Evolutionary conservation across 2,113 vertebrate species (phyloP).

Genomic region (Chelonoidis abingdonii): DNA sequence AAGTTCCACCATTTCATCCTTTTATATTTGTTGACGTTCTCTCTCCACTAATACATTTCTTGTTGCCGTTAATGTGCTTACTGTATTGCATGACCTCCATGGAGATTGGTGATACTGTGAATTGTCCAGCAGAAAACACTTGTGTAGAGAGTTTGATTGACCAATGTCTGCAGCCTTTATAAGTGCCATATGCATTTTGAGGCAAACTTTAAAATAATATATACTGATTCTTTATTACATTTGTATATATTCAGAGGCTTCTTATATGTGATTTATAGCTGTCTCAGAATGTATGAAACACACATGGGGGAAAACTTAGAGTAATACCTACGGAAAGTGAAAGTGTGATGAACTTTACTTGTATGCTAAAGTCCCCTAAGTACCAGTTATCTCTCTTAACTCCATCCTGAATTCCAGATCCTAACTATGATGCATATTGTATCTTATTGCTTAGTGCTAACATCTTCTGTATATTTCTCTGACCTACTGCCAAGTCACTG

Average conservation of each 20-base stretch:
- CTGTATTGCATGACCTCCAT: neutral
- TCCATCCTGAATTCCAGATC: neutral
- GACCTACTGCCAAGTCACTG: neutral
- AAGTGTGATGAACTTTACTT: neutral
- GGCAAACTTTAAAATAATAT: neutral
- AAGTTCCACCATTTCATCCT: neutral
- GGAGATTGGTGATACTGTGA: neutral
- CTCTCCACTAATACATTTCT: neutral
- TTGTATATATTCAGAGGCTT: neutral
- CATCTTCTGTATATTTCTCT: neutral
- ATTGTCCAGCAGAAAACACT: neutral
- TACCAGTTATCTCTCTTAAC: neutral
- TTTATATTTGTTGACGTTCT: neutral
- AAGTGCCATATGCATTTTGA: neutral
- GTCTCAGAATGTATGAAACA: neutral
- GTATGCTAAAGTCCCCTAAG: neutral
- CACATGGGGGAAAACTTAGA: neutral
- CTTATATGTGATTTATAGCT: neutral
- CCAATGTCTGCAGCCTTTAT: neutral
- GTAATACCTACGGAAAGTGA: neutral
- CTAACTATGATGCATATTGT: rapidly evolving
- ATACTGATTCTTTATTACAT: neutral
- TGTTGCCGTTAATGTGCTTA: neutral
- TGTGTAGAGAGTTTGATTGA: neutral
- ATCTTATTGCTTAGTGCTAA: neutral